phyloP scores from a whole-genome alignment of 2,797 vertebrate species.

The Paratrypauchen microcephalus region DNA sequence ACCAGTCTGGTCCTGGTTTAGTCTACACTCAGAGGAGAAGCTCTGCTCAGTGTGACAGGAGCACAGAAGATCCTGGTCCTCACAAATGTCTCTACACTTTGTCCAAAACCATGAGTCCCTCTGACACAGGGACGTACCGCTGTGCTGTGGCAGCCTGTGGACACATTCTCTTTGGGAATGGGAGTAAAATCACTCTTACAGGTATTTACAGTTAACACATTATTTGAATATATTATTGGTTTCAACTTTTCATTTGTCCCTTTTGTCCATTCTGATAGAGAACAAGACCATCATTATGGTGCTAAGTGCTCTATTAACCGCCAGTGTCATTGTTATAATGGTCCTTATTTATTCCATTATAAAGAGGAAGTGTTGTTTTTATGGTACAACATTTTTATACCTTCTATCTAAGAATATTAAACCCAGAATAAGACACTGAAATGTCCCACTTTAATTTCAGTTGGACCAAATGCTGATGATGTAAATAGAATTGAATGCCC shows the following conservation, averaged over 20 bases:
- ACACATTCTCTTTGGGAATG: slow-evolving; percentile 6
- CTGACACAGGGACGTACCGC: slow-evolving; percentile 26
- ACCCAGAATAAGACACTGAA: neutral
- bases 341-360: slow-evolving; percentile 3
- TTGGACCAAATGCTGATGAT: neutral
- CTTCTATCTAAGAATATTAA: neutral
- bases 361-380: slow-evolving; percentile 1
- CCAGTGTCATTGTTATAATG: slow-evolving; percentile 21
- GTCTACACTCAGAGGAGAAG: neutral
- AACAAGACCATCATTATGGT: slow-evolving; percentile 7
- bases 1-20: neutral
- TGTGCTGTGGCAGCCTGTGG: slow-evolving; percentile 37
- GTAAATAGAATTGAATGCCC: neutral
- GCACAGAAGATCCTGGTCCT: neutral
- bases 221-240: accelerated
- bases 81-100: slow-evolving; percentile 30
- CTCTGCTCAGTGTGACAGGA: slow-evolving; percentile 1
- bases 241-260: neutral
- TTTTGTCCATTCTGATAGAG: neutral
- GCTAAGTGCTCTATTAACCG: neutral
- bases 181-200: neutral
- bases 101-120: slow-evolving; percentile 24
- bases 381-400: slow-evolving; percentile 12
- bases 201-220: slow-evolving; percentile 24
- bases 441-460: neutral